Conservation (phyloP, 2,888 invertebrate genomes). For the Parthenolecanium corni region DNA sequence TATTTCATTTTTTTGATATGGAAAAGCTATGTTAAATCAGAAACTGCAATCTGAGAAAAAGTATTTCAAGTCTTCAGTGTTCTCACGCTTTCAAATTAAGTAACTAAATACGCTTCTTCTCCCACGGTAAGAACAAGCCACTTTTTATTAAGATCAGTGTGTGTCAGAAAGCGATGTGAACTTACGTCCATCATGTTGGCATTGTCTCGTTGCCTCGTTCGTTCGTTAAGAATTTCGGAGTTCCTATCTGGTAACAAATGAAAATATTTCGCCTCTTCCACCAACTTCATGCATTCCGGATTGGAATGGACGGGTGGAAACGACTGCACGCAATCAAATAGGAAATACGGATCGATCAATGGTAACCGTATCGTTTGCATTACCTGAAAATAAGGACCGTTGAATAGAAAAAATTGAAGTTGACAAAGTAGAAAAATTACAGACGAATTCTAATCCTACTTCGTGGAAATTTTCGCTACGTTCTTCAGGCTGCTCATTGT, state of each 20-base stretch:
- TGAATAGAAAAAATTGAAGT: background rate
- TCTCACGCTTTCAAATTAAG: too few relatives aligned
- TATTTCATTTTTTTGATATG: too few relatives aligned
- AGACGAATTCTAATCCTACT: constrained; percentile 33
- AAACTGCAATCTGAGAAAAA: too few relatives aligned
- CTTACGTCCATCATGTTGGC: constrained; percentile 34
- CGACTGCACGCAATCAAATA: constrained; percentile 41
- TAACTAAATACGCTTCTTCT: background rate
- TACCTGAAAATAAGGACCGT: constrained; percentile 34
- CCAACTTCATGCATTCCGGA: constrained; percentile 38
- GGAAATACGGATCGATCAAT: constrained; percentile 41
- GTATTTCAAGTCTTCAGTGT: too few relatives aligned
- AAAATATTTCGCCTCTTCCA: constrained; percentile 42
- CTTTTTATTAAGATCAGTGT: too few relatives aligned
- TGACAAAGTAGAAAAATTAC: background rate
- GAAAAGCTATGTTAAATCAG: too few relatives aligned
- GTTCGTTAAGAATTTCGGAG: constrained; percentile 37
- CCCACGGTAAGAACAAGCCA: background rate
- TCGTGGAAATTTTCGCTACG: constrained; percentile 37
- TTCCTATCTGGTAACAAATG: constrained; percentile 41
- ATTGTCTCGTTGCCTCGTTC: constrained; percentile 39
- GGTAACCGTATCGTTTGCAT: constrained; percentile 42
- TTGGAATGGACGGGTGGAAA: constrained; percentile 38
- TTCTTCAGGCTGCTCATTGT: constrained; percentile 37
- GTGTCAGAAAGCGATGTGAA: too few relatives aligned